Evolutionary conservation across 2,888 invertebrate genomes (phyloP).

Genomic region (Athetis lepigone): DNA sequence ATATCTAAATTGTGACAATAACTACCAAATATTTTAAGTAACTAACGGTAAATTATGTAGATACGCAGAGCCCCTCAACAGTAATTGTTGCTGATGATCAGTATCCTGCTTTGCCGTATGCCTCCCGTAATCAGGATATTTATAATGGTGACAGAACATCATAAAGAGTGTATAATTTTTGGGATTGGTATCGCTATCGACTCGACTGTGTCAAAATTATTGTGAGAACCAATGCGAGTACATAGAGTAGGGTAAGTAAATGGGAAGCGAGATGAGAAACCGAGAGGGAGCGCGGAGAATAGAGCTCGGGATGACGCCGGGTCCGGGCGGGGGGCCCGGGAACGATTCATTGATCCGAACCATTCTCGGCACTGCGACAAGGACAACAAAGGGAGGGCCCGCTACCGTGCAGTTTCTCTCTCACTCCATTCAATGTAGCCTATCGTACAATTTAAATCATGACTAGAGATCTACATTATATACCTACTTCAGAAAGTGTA

Average conservation of each 20-base stretch:
- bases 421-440: conserved; percentile 69
- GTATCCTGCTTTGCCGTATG: background rate
- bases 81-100: background rate
- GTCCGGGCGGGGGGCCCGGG: conserved; percentile 80
- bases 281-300: conserved; percentile 71
- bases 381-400: conserved; percentile 76
- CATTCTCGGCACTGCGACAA: conserved; percentile 83
- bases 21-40: background rate
- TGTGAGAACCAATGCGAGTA: background rate
- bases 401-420: conserved; percentile 69
- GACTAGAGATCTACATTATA: background rate
- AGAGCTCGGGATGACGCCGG: conserved; percentile 77
- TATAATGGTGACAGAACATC: background rate
- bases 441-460: conserved; percentile 10
- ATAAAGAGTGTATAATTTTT: background rate
- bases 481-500: conserved; percentile 3
- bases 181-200: background rate
- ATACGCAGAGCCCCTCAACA: background rate
- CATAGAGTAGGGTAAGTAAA: conserved; percentile 53
- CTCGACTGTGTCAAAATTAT: background rate
- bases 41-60: background rate
- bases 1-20: too few species aligned
- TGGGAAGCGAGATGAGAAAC: conserved; percentile 62
- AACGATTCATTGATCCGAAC: conserved; percentile 90
- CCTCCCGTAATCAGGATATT: background rate